Evolutionary conservation across 1,140 invertebrate genomes (phyloP).

Genomic region (Brachionus plicatilis): DNA sequence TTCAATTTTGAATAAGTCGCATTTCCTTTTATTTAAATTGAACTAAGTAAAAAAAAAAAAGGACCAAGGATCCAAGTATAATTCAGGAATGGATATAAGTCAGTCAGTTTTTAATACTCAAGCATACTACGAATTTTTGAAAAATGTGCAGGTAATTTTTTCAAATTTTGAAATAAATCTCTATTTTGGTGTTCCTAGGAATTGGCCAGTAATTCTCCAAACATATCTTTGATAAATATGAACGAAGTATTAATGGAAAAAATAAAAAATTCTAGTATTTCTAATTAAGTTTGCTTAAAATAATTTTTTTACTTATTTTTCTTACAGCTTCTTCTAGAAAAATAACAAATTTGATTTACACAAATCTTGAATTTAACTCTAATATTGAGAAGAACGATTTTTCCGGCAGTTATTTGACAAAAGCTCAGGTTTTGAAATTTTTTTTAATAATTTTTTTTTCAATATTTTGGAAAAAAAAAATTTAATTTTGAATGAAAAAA

Average conservation of each 20-base stretch:
- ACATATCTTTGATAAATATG: slow-evolving; percentile 12
- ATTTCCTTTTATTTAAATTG: neutral
- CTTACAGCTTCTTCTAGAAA: neutral
- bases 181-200: neutral
- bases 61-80: neutral
- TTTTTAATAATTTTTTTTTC: neutral
- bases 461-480: neutral
- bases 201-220: neutral
- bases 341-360: neutral
- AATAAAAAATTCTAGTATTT: slow-evolving; percentile 19
- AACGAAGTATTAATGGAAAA: neutral
- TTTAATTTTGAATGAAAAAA: neutral
- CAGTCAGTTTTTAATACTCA: neutral
- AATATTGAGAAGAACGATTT: neutral
- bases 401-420: neutral
- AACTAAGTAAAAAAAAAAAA: neutral
- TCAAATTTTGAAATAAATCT: too few relatives aligned
- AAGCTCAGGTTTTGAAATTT: slow-evolving; percentile 11
- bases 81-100: neutral
- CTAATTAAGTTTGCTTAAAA: neutral
- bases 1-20: neutral
- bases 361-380: neutral
- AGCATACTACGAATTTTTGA: slow-evolving; percentile 13
- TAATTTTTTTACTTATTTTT: neutral
- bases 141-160: neutral